Evolutionary conservation across 2,888 invertebrate genomes (phyloP).

Genomic region (Conchocele bisecta): DNA sequence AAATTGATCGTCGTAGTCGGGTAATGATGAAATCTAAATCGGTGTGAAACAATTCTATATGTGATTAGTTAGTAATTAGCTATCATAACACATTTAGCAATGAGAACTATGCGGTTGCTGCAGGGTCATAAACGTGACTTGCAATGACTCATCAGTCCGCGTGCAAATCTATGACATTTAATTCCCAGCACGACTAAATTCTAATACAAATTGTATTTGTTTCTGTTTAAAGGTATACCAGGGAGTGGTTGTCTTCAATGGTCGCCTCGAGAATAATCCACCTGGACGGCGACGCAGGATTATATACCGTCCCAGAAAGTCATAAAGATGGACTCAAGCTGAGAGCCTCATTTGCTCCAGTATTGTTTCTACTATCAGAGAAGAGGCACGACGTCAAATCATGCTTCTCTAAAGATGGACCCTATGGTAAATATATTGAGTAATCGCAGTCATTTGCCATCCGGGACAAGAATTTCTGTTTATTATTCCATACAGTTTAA

Average conservation of each 20-base stretch:
- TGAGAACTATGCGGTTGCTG: too few species aligned
- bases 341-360: conserved; percentile 19
- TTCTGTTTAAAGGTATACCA: conserved; percentile 36
- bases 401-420: conserved; percentile 48
- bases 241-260: conserved; percentile 50
- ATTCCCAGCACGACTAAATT: too few species aligned
- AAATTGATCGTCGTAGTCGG: too few species aligned
- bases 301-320: conserved; percentile 28
- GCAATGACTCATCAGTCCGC: too few species aligned
- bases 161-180: too few species aligned
- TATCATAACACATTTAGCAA: too few species aligned
- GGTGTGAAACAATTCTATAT: too few species aligned
- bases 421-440: conserved; percentile 28
- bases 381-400: conserved; percentile 18
- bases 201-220: too few species aligned
- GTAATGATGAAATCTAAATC: too few species aligned
- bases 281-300: conserved; percentile 26
- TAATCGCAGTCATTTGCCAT: background rate
- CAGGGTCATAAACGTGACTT: too few species aligned
- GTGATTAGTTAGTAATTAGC: too few species aligned
- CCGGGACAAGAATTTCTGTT: background rate
- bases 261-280: conserved; percentile 30
- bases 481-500: background rate
- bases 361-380: background rate
- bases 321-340: conserved; percentile 18